phyloP scores from a whole-genome alignment of 2,113 vertebrate species.

The Melanostigma gelatinosum region DNA sequence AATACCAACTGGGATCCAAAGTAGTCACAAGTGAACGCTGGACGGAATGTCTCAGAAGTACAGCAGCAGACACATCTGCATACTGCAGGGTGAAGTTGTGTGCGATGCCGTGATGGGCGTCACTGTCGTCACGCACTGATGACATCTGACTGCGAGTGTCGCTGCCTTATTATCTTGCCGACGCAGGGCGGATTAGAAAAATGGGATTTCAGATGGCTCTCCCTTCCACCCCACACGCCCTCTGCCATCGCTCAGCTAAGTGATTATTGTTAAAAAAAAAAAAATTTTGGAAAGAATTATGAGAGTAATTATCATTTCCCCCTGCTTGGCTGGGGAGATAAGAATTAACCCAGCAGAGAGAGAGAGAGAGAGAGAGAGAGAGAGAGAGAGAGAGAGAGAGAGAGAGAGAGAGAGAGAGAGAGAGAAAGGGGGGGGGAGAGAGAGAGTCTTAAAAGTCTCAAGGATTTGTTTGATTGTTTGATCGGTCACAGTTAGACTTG shows the following conservation, averaged over 20 bases:
- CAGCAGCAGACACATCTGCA: conserved; percentile 21
- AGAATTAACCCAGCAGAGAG: conserved; percentile 60
- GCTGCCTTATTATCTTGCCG: conserved; percentile 78
- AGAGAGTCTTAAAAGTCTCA: conserved; percentile 52
- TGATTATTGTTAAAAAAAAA: conserved; percentile 78
- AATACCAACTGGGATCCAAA: neutral
- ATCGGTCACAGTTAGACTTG: conserved; percentile 74
- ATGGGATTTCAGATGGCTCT: conserved; percentile 78
- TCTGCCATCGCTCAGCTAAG: conserved; percentile 73
- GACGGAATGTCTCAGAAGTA: neutral
- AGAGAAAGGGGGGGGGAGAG: neutral
- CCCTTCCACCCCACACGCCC: conserved; percentile 54
- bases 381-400: conserved; percentile 5
- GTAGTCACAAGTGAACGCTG: neutral
- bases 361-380: neutral
- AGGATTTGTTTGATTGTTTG: conserved; percentile 72
- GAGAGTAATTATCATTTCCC: conserved; percentile 75
- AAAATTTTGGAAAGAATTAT: conserved; percentile 81
- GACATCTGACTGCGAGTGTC: conserved; percentile 79
- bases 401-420: conserved; percentile 6
- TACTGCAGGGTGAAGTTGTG: conserved; percentile 40
- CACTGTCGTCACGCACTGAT: conserved; percentile 74
- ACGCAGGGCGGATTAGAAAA: conserved; percentile 82
- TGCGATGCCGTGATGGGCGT: conserved; percentile 47
- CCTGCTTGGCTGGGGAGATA: conserved; percentile 76